Base-by-base conservation (phyloP, 2,113 vertebrate genomes). In the Lampris incognitus region DNA sequence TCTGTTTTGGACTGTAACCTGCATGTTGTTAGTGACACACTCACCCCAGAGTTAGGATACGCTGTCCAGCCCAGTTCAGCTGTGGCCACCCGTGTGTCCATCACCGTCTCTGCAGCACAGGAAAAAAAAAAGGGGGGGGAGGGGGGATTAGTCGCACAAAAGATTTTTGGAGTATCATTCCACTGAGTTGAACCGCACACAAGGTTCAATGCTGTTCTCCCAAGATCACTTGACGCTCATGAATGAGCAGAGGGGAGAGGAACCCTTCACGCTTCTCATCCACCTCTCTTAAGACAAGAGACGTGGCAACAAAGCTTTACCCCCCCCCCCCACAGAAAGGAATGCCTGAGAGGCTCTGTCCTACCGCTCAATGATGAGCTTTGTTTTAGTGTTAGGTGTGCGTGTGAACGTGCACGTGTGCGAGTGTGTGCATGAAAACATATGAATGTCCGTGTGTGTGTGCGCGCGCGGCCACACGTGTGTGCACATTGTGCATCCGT, bases 61-160 rank as follows among this genome's bases (percentile, higher is more conserved):
- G 98, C 97, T 0, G 97, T 99, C 98, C 98, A 99, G 74, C 98
- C 98, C 84, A 99, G 94, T 91, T 99, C 98, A 78, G 98, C 98
- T 2, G 98, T 99, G 36, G 98, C 98, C 5, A 97, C 98, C 85
- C 98, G 96, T 2, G 98, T 99, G 92, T 99, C 98, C 98, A 99
- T 96, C 92, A 99, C 81, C 0, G 97, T 99, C 93, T 99, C 98
- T 99, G 94, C 46, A 92, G 79, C 73, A 51, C 84, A 91, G 72
- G 86, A 84, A 65, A 84, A 36, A 6, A 41, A 48, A 7, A 9
- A 46, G 59, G 74, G 55, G 5, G 4, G 55, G 74, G 46, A 64
- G 24, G 74, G 38, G 39, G 44, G 61, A 85, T 91, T 88, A 88
- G 85, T 66, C 62, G 69, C 38, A 42, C 55, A 82, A 79, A 83